These are phyloP conservation scores for Molossus molossus DNA, from an alignment of 2,797 vertebrate genomes.

Conservation along the genomic window DNA sequence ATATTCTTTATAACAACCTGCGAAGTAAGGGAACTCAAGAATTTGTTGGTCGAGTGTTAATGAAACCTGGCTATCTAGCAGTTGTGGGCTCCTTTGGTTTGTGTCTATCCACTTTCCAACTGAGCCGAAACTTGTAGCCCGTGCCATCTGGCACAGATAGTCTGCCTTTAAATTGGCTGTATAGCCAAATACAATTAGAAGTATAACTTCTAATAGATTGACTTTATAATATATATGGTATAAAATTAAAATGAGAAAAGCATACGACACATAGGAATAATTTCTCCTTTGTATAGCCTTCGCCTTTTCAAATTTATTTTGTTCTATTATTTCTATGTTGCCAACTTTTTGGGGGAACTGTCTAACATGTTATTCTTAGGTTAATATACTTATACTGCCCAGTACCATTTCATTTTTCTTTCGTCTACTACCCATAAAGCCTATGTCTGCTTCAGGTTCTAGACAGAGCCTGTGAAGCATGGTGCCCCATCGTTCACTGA, in stretches of 20 bases:
- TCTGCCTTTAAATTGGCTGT: neutral
- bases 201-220: neutral
- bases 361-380: conserved; percentile 1
- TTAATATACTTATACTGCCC: neutral
- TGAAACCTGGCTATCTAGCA: neutral
- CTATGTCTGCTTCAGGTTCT: neutral
- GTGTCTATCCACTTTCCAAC: neutral
- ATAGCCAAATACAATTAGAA: neutral
- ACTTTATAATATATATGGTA: neutral
- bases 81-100: neutral
- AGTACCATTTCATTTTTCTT: conserved; percentile 47
- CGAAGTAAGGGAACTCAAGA: neutral
- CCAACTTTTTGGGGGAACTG: neutral
- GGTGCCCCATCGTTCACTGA: neutral
- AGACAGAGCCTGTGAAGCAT: conserved; percentile 5
- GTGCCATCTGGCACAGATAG: neutral
- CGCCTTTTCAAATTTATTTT: conserved; percentile 27
- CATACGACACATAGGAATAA: conserved; percentile 11
- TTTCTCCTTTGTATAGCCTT: conserved; percentile 33
- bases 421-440: neutral
- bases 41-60: neutral
- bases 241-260: conserved; percentile 30
- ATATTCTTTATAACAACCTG: conserved; percentile 22
- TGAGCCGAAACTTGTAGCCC: neutral
- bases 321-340: neutral